phyloP scores from a whole-genome alignment of 1,140 invertebrate genomes.

The Temnothorax longispinosus region DNA sequence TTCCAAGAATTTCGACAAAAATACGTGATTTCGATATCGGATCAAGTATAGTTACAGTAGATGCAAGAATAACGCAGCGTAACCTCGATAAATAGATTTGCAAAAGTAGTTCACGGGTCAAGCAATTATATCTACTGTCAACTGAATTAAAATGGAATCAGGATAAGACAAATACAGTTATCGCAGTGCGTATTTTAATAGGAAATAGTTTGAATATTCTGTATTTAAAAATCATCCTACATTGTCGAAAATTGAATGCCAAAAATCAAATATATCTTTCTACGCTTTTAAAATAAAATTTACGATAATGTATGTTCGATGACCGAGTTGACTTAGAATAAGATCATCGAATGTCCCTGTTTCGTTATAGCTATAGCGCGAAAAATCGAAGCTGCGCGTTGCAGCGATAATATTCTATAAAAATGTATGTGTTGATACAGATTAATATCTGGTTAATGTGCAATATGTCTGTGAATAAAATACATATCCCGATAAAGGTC shows the following conservation, averaged over 20 bases:
- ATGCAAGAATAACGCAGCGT: slow-evolving; percentile 21
- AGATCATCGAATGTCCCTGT: background rate
- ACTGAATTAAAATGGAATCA: slow-evolving; percentile 1
- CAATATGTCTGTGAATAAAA: background rate
- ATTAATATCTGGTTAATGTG: background rate
- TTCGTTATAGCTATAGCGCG: background rate
- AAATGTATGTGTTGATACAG: background rate
- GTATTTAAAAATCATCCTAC: background rate
- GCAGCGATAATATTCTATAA: slow-evolving; percentile 18
- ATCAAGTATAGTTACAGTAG: background rate
- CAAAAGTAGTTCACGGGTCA: slow-evolving; percentile 37
- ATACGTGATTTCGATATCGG: slow-evolving; percentile 38
- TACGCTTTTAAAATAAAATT: background rate
- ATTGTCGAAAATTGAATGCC: background rate
- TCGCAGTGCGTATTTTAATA: background rate
- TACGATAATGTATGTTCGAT: background rate
- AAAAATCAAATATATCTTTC: background rate
- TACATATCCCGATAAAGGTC: background rate
- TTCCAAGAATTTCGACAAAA: slow-evolving; percentile 24
- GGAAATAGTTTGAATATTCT: background rate
- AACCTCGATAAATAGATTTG: slow-evolving; percentile 15
- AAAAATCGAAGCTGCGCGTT: background rate
- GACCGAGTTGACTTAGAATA: background rate
- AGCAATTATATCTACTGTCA: slow-evolving; percentile 9
- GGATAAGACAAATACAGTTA: background rate